A percentile compares a stretch with the other conserved stretches of the same genome.
phyloP scores from a whole-genome alignment of 2,797 vertebrate genomes.

The Taeniopygia guttata region DNA sequence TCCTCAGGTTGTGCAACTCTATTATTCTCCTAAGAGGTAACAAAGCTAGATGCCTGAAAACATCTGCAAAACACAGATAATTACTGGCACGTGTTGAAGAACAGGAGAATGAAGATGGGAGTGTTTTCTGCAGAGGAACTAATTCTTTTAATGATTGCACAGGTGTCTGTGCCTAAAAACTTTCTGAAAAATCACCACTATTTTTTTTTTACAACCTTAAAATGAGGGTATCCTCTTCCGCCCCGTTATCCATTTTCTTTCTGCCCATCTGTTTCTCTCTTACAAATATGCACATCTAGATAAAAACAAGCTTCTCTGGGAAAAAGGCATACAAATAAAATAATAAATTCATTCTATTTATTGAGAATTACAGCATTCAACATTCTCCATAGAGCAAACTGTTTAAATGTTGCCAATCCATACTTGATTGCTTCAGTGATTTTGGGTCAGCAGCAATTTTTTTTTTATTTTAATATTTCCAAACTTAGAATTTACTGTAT shows the following conservation, averaged over 20 bases:
- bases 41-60: background rate
- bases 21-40: background rate
- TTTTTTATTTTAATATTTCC: background rate
- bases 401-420: background rate
- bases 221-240: background rate
- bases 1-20: background rate
- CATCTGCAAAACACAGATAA: background rate
- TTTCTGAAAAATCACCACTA: background rate
- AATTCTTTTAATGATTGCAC: background rate
- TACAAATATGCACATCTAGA: background rate
- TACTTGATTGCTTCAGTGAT: background rate
- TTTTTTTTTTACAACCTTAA: background rate
- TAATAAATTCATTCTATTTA: background rate
- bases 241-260: background rate
- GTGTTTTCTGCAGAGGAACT: background rate
- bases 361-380: background rate
- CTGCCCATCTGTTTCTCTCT: background rate
- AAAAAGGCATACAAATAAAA: background rate
- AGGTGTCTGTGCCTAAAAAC: background rate
- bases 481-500: background rate
- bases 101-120: background rate
- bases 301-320: background rate
- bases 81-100: background rate
- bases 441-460: background rate
- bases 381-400: background rate